These are phyloP conservation scores for Pelodytes ibericus DNA, from an alignment of 2,797 vertebrate genomes.

Conservation along the genomic window DNA sequence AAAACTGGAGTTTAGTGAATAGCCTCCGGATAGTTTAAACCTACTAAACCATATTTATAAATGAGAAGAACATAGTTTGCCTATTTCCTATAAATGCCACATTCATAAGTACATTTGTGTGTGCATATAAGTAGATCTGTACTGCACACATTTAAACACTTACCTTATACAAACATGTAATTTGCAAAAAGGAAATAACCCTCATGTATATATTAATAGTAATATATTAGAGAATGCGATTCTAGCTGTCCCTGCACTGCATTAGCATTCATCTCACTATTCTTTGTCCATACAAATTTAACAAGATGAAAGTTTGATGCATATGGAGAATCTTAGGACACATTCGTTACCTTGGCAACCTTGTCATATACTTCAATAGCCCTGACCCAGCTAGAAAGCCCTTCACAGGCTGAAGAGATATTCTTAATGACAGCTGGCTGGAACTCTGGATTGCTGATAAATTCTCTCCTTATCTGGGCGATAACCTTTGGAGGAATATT, in stretches of 20 bases:
- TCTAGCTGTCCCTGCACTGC: constrained; percentile 63
- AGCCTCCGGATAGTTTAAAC: no score
- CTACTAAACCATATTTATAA: no score
- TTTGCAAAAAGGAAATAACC: neutral
- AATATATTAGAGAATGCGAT: constrained; percentile 43
- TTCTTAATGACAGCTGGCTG: constrained; percentile 73
- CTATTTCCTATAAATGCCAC: no score
- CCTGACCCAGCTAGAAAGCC: constrained; percentile 77
- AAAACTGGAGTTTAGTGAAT: no score
- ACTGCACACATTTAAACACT: neutral
- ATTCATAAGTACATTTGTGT: no score
- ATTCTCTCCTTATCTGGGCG: constrained; percentile 73
- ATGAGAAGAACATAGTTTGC: no score
- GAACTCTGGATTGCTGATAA: constrained; percentile 73
- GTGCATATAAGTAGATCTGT: no score
- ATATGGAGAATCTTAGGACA: constrained; percentile 73
- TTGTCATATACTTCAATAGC: constrained; percentile 68
- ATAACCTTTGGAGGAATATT: constrained; percentile 76
- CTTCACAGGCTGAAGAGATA: constrained; percentile 67
- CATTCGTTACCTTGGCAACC: constrained; percentile 80
- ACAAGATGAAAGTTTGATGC: constrained; percentile 76
- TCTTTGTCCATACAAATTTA: constrained; percentile 78
- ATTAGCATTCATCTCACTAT: constrained; percentile 75
- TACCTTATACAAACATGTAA: neutral
- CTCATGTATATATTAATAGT: neutral